A percentile compares a stretch with the other conserved stretches of the same genome.
These are phyloP conservation scores for Anguilla obscura DNA, from an alignment of 2,797 vertebrate genomes.

Conservation along the genomic window DNA sequence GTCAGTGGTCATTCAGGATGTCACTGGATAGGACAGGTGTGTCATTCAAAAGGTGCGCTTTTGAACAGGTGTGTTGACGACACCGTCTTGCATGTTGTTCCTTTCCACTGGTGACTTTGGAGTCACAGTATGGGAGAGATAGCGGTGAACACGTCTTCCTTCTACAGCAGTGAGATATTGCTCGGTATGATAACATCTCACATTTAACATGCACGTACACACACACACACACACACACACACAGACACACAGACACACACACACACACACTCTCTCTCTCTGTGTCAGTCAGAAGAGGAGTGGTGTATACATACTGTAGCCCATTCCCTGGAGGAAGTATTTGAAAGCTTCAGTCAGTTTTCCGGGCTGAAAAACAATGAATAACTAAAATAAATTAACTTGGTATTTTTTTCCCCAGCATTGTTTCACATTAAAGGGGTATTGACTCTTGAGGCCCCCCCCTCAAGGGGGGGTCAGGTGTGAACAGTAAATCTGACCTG, in stretches of 20 bases:
- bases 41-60: neutral
- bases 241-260: neutral
- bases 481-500: constrained; percentile 77
- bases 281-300: neutral
- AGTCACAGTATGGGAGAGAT: neutral
- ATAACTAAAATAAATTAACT: neutral
- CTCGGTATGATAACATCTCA: too few species aligned
- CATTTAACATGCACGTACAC: too few species aligned
- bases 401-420: neutral
- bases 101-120: neutral
- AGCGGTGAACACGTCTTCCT: neutral
- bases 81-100: neutral
- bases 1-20: neutral
- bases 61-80: neutral
- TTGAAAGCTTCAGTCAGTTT: constrained; percentile 98
- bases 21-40: neutral
- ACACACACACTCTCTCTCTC: neutral
- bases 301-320: constrained; percentile 88
- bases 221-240: neutral
- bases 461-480: neutral
- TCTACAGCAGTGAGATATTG: neutral
- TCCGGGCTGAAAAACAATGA: constrained; percentile 78
- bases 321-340: constrained; percentile 99
- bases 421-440: neutral
- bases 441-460: neutral